A percentile compares a stretch with the other conserved stretches of the same genome.
Conservation (phyloP, 1,140 invertebrate species). For the Campoletis sonorensis region DNA sequence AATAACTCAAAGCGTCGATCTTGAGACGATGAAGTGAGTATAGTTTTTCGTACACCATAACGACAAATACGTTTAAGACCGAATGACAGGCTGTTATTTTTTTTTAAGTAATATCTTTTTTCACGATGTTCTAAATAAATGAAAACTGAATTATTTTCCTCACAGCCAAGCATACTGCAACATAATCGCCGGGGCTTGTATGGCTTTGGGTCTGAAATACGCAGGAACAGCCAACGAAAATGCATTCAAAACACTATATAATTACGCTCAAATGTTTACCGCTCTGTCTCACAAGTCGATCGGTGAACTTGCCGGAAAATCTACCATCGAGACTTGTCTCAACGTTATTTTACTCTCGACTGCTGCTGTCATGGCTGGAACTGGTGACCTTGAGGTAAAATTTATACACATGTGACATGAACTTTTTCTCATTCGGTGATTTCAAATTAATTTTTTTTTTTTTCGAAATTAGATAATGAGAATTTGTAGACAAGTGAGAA, state of each 20-base stretch:
- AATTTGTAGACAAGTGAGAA: slow-evolving; percentile 89
- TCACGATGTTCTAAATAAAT: slow-evolving; percentile 42
- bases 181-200: slow-evolving; percentile 94
- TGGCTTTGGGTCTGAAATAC: slow-evolving; percentile 95
- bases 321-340: slow-evolving; percentile 92
- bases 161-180: slow-evolving; percentile 96
- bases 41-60: too few species aligned
- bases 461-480: slow-evolving; percentile 79
- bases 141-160: slow-evolving; percentile 54
- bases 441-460: slow-evolving; percentile 27
- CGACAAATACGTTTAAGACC: too few species aligned
- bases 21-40: slow-evolving; percentile 96
- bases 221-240: slow-evolving; percentile 92
- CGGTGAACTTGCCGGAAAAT: slow-evolving; percentile 91
- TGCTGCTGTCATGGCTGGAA: slow-evolving; percentile 95
- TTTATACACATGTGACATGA: background rate
- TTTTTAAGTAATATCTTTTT: background rate
- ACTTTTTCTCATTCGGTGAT: background rate
- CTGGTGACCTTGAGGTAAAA: slow-evolving; percentile 89
- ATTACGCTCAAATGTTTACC: slow-evolving; percentile 83
- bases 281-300: slow-evolving; percentile 82
- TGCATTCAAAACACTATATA: slow-evolving; percentile 86
- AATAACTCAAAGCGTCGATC: slow-evolving; percentile 84
- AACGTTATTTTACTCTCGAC: slow-evolving; percentile 89
- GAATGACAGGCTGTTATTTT: too few species aligned